A percentile compares a stretch with the other conserved stretches of the same genome.
Conservation (phyloP, 2,113 vertebrate species). For the Centropus unirufus region DNA sequence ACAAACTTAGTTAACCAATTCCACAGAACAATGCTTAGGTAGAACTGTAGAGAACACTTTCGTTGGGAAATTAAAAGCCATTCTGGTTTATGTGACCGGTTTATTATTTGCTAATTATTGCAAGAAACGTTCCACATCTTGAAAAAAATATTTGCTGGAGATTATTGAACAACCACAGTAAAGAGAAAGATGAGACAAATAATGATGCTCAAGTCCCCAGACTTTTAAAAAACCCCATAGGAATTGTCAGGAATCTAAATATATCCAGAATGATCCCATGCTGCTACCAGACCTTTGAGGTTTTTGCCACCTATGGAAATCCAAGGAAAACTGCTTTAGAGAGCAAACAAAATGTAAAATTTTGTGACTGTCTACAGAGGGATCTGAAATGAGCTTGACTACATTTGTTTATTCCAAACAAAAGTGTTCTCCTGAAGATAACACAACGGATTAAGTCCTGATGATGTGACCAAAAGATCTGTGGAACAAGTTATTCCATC, state of each 20-base stretch:
- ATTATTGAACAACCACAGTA: background rate
- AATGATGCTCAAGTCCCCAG: background rate
- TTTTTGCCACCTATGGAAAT: background rate
- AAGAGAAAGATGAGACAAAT: background rate
- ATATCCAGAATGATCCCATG: background rate
- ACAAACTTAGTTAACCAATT: background rate
- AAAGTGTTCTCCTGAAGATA: background rate
- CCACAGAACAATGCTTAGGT: background rate
- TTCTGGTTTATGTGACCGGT: background rate
- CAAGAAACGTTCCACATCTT: background rate
- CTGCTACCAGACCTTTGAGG: background rate
- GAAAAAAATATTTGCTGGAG: background rate
- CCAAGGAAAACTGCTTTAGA: background rate
- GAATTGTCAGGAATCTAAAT: background rate
- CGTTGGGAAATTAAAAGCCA: background rate
- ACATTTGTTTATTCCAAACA: background rate
- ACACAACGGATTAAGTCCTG: background rate
- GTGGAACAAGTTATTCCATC: background rate
- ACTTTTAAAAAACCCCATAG: background rate
- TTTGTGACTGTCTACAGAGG: background rate
- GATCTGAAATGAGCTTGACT: background rate
- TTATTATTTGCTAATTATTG: background rate
- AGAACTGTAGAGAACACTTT: background rate
- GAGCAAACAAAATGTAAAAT: background rate
- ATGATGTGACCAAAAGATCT: background rate